Conservation (phyloP, 2,888 invertebrate genomes). For the Lasioglossum malachurum region DNA sequence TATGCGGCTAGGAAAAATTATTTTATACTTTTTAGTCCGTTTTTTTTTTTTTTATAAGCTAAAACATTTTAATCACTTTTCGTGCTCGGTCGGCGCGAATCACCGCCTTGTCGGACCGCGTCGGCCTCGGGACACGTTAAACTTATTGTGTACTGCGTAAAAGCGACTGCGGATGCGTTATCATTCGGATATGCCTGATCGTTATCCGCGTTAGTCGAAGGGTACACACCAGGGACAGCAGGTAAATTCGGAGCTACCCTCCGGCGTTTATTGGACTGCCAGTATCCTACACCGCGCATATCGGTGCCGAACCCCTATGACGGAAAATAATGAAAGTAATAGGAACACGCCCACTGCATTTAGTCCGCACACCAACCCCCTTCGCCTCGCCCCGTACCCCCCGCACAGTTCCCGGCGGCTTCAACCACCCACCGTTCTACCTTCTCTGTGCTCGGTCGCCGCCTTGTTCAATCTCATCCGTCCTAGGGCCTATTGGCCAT, state of each 20-base stretch:
- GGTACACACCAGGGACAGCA: conserved; percentile 2
- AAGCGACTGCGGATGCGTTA: conserved; percentile 17
- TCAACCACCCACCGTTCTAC: conserved; percentile 52
- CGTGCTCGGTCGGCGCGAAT: background rate
- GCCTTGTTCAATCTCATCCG: conserved; percentile 68
- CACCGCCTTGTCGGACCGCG: background rate
- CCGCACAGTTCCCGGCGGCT: conserved; percentile 30
- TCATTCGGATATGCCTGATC: conserved; percentile 32
- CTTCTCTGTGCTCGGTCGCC: conserved; percentile 38
- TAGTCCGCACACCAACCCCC: conserved; percentile 69
- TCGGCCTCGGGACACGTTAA: background rate
- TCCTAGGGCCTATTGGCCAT: conserved; percentile 76
- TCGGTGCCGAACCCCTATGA: conserved; percentile 78
- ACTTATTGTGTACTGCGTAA: background rate
- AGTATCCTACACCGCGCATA: conserved; percentile 53
- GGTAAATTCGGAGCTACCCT: conserved; percentile 35
- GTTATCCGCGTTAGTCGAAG: conserved; percentile 16
- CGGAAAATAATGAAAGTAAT: conserved; percentile 84
- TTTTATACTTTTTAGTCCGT: too few relatives aligned
- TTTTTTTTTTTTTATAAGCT: too few relatives aligned
- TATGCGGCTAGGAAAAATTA: too few relatives aligned
- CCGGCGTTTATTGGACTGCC: conserved; percentile 21
- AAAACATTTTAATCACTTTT: too few relatives aligned
- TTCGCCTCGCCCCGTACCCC: background rate
- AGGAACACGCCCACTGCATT: conserved; percentile 85